phyloP scores from a whole-genome alignment of 2,797 vertebrate species.

The Pogoniulus pusillus region DNA sequence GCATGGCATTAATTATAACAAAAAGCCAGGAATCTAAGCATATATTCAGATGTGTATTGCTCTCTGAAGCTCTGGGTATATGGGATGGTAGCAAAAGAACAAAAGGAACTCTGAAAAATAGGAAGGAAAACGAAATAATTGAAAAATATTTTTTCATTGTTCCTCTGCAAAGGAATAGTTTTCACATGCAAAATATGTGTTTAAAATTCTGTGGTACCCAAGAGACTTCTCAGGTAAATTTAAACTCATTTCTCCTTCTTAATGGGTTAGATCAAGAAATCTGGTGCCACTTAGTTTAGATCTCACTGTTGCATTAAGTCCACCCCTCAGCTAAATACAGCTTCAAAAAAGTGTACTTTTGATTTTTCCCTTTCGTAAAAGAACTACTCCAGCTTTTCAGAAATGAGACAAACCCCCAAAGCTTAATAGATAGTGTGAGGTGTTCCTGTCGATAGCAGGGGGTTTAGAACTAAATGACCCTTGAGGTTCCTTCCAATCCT shows the following conservation, averaged over 20 bases:
- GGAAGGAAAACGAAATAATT: neutral
- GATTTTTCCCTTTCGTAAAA: neutral
- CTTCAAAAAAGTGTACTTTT: neutral
- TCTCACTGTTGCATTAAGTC: neutral
- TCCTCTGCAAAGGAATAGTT: neutral
- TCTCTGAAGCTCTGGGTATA: neutral
- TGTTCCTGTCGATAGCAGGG: no score
- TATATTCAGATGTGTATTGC: neutral
- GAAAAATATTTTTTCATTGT: neutral
- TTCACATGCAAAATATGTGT: neutral
- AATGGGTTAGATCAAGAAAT: neutral
- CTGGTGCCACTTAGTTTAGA: neutral
- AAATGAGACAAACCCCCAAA: neutral
- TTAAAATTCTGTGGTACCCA: neutral
- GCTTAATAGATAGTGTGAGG: neutral
- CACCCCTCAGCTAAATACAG: neutral
- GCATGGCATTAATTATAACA: constrained; percentile 1
- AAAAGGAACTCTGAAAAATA: neutral
- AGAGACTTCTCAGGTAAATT: neutral
- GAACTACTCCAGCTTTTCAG: neutral
- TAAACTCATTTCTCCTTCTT: neutral
- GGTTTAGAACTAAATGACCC: no score
- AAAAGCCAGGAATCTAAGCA: neutral
- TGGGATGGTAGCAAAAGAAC: neutral
- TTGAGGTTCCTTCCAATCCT: no score